A percentile compares a stretch with the other conserved stretches of the same genome.
phyloP scores from a whole-genome alignment of 2,113 vertebrate species.

The Aegithalos caudatus region DNA sequence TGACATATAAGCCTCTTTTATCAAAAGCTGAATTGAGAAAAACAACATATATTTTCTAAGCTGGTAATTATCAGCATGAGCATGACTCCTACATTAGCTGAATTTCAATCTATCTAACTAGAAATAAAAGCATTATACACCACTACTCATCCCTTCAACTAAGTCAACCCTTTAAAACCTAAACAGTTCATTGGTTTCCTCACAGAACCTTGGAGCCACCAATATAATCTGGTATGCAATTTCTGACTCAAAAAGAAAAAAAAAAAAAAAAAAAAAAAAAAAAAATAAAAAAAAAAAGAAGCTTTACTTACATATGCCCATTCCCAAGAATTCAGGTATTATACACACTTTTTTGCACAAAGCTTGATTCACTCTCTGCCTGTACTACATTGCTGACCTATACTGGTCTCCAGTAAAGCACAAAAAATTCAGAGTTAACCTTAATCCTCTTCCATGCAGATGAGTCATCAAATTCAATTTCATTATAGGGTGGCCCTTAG shows the following conservation, averaged over 20 bases:
- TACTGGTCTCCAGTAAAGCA: neutral
- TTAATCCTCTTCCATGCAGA: neutral
- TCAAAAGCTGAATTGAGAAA: neutral
- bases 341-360: neutral
- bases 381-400: neutral
- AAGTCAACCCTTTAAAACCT: neutral
- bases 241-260: neutral
- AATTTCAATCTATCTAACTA: neutral
- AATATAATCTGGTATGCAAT: neutral
- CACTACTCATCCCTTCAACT: neutral
- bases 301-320: neutral
- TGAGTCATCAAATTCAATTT: constrained; percentile 16
- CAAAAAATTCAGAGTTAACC: neutral
- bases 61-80: neutral
- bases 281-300: neutral
- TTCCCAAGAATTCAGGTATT: neutral
- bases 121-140: neutral
- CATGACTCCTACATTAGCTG: neutral
- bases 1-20: neutral
- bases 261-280: neutral
- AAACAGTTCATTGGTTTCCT: neutral
- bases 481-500: neutral
- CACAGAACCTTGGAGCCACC: neutral
- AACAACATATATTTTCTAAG: neutral
- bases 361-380: neutral